Evolutionary conservation across 37 sponge, comb jelly and placozoan genomes (phyloP).

Genomic region (Oscarella lobularis): DNA sequence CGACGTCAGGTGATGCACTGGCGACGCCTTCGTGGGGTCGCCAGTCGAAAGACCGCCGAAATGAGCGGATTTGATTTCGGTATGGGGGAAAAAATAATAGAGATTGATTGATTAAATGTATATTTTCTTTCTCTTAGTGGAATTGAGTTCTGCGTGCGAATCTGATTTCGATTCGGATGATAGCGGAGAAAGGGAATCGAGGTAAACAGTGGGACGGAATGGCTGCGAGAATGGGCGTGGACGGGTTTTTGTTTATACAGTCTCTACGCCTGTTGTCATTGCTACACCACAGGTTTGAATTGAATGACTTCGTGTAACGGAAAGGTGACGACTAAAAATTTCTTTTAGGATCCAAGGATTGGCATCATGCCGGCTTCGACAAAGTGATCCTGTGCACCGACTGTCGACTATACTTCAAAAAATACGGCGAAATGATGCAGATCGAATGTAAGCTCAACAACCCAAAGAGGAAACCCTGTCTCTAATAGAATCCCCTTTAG

Average conservation of each 20-base stretch:
- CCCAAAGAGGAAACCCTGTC: not conserved
- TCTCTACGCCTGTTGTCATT: conserved; percentile 49
- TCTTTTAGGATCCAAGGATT: conserved; percentile 26
- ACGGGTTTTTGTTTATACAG: too few relatives aligned
- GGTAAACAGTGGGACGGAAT: too few relatives aligned
- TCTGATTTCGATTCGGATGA: not conserved
- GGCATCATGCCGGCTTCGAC: conserved; percentile 68
- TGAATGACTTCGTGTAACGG: too few relatives aligned
- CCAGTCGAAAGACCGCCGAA: not conserved
- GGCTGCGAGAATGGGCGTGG: too few relatives aligned
- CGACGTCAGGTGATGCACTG: conserved; percentile 2
- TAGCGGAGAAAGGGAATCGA: not conserved
- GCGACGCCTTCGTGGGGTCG: not conserved
- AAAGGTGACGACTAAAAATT: too few relatives aligned
- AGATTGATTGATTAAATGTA: too few relatives aligned
- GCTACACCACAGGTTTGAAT: conserved; percentile 30
- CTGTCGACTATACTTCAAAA: conserved; percentile 48
- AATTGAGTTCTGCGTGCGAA: not conserved
- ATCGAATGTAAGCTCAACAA: conserved; percentile 10
- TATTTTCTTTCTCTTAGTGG: not conserved
- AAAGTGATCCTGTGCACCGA: conserved; percentile 43
- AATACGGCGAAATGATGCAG: conserved; percentile 41
- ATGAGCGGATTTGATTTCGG: not conserved
- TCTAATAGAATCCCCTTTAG: conserved; percentile 5
- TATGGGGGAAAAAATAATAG: too few relatives aligned